phyloP scores from a whole-genome alignment of 2,797 vertebrate genomes.

The Zenarchopterus dispar region DNA sequence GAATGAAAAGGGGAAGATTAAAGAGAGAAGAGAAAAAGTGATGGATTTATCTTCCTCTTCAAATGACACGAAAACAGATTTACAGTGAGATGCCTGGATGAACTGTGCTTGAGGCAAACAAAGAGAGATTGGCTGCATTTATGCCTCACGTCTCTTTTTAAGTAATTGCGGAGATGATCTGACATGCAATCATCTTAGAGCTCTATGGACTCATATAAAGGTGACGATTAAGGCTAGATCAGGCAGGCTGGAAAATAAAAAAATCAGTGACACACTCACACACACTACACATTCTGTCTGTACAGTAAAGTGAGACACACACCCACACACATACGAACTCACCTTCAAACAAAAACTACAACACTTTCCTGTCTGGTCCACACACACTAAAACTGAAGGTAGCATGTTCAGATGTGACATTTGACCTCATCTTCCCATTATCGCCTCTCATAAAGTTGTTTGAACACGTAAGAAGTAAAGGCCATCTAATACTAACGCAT shows the following conservation, averaged over 20 bases:
- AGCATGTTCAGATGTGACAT: slow-evolving; percentile 1
- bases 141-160: neutral
- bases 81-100: slow-evolving; percentile 17
- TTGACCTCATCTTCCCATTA: slow-evolving; percentile 2
- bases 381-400: slow-evolving; percentile 14
- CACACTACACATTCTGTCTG: neutral
- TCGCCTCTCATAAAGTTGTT: slow-evolving; percentile 5
- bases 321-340: neutral
- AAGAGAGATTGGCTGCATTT: slow-evolving; percentile 6
- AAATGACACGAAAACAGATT: slow-evolving; percentile 27
- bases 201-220: neutral
- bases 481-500: too few species aligned
- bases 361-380: neutral
- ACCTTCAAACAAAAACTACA: slow-evolving; percentile 3
- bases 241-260: slow-evolving; percentile 6
- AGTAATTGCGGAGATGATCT: neutral
- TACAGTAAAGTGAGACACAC: neutral
- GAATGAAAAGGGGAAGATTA: slow-evolving; percentile 28
- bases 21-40: slow-evolving; percentile 27
- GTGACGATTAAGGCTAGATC: slow-evolving; percentile 4
- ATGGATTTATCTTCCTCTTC: slow-evolving; percentile 32
- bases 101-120: slow-evolving; percentile 4
- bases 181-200: neutral
- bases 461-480: neutral
- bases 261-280: neutral